phyloP scores from a whole-genome alignment of 2,888 invertebrate genomes.

The Reticulitermes lucifugus region DNA sequence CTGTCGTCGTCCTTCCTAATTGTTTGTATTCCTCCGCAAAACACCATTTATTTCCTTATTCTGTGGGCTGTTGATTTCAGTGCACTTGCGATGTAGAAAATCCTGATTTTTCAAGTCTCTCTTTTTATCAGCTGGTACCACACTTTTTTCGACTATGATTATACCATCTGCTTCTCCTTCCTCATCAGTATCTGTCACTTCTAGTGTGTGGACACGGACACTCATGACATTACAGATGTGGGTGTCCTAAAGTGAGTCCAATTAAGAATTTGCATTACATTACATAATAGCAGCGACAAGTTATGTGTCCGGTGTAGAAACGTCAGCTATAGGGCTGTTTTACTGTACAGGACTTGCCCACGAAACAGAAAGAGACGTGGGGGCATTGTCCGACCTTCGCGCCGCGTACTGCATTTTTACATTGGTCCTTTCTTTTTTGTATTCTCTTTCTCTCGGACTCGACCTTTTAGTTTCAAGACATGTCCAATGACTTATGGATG shows the following conservation, averaged over 20 bases:
- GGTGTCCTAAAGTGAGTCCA: conserved; percentile 4
- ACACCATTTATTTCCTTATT: too few species aligned
- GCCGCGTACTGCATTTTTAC: not conserved
- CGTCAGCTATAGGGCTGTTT: too few species aligned
- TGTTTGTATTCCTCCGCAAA: too few species aligned
- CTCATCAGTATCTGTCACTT: not conserved
- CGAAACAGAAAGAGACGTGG: not conserved
- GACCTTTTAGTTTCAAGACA: not conserved
- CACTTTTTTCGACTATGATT: too few species aligned
- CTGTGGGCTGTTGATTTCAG: too few species aligned
- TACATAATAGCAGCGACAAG: not conserved
- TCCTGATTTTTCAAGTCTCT: too few species aligned
- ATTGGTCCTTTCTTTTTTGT: not conserved
- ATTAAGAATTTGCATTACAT: not conserved
- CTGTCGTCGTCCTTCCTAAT: too few species aligned
- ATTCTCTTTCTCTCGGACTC: not conserved
- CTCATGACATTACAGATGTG: not conserved
- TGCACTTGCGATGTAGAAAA: too few species aligned
- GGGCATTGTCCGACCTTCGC: conserved; percentile 6
- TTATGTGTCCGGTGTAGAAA: conserved; percentile 4
- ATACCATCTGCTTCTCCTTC: too few species aligned
- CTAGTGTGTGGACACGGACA: not conserved
- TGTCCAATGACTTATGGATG: not conserved
- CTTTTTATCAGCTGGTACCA: too few species aligned
- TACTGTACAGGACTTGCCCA: not conserved